Evolutionary conservation across 2,797 vertebrate genomes (phyloP).

Genomic region (Myotis myotis): DNA sequence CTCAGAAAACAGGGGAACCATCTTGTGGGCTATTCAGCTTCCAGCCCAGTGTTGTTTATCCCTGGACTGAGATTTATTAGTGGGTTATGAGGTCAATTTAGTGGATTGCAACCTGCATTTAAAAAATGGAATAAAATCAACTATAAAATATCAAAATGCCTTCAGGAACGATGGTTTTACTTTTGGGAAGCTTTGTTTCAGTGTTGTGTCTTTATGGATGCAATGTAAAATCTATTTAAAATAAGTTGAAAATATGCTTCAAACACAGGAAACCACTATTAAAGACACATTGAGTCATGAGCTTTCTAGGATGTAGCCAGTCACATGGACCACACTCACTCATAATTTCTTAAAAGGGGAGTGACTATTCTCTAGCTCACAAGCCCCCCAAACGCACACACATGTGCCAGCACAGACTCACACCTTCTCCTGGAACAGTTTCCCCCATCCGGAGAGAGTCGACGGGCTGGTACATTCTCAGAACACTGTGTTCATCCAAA

Average conservation of each 20-base stretch:
- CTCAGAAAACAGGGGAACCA: neutral
- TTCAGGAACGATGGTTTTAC: neutral
- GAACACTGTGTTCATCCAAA: conserved; percentile 19
- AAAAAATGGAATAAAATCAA: neutral
- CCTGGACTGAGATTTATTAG: neutral
- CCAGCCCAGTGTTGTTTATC: neutral
- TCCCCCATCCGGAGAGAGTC: rapidly evolving
- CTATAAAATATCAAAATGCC: neutral
- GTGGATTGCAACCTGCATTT: neutral
- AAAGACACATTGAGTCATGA: neutral
- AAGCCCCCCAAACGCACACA: neutral
- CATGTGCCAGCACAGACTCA: neutral
- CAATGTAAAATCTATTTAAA: neutral
- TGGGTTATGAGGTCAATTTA: neutral
- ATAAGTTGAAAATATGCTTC: conserved; percentile 1
- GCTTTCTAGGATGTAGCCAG: neutral
- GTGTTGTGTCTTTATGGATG: neutral
- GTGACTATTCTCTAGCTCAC: neutral
- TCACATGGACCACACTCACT: neutral
- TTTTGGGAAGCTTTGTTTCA: neutral
- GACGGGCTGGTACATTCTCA: conserved; percentile 53
- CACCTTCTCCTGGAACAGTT: conserved; percentile 56
- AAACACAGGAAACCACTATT: neutral
- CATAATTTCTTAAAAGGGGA: too few species aligned
- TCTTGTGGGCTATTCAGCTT: neutral